Conservation (phyloP, 2,797 vertebrate species). For the Nothura maculosa region DNA sequence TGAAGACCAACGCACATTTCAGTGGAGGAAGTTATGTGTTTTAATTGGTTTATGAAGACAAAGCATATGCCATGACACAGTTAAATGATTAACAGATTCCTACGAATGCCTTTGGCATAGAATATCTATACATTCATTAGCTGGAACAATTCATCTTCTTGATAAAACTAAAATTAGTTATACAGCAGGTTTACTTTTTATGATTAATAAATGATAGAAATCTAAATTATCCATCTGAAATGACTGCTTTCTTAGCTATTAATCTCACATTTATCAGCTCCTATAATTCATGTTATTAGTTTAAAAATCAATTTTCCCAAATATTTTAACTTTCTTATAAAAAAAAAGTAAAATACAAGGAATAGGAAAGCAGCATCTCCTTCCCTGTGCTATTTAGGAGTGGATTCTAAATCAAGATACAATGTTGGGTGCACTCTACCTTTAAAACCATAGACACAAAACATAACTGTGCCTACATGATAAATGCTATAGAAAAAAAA, state of each 20-base stretch:
- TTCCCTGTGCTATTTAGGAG: constrained; percentile 43
- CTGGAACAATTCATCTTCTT: constrained; percentile 84
- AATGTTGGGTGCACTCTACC: constrained; percentile 36
- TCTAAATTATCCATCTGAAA: constrained; percentile 85
- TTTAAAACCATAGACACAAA: constrained; percentile 38
- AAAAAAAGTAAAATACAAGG: constrained; percentile 42
- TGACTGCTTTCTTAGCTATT: constrained; percentile 80
- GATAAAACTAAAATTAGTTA: constrained; percentile 87
- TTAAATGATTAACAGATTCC: constrained; percentile 87
- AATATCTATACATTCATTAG: constrained; percentile 86
- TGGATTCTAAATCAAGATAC: constrained; percentile 34
- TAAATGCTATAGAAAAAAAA: not conserved
- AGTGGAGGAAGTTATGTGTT: constrained; percentile 78
- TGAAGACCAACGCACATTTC: constrained; percentile 76
- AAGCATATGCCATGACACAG: constrained; percentile 84
- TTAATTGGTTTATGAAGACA: constrained; percentile 86
- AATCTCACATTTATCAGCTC: constrained; percentile 83
- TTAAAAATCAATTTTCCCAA: constrained; percentile 77
- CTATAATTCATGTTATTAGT: constrained; percentile 72
- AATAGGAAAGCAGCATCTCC: constrained; percentile 55
- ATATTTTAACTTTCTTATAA: constrained; percentile 71
- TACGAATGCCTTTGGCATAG: constrained; percentile 82
- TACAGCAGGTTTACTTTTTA: constrained; percentile 85
- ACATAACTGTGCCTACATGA: not conserved
- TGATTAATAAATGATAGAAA: constrained; percentile 86